Conservation (phyloP, 2,888 invertebrate genomes). For the Campaea margaritaria region DNA sequence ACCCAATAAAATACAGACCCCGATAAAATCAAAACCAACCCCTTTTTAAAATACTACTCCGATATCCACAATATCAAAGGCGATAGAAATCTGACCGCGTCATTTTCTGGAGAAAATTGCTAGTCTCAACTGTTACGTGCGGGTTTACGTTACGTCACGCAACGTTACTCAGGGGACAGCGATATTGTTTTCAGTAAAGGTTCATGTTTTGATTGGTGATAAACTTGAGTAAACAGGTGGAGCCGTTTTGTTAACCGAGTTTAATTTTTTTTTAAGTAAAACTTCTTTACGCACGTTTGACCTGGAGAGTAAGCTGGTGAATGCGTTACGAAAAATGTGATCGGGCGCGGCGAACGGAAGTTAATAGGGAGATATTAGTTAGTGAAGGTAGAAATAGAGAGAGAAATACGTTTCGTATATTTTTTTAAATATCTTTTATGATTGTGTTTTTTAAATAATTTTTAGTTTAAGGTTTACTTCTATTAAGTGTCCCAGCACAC, state of each 20-base stretch:
- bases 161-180: constrained; percentile 9
- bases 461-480: too few species aligned
- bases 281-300: too few species aligned
- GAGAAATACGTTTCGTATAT: too few species aligned
- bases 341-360: too few species aligned
- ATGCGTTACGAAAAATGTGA: too few species aligned
- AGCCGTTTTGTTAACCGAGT: neutral
- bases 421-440: too few species aligned
- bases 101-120: constrained; percentile 22
- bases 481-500: too few species aligned
- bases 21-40: neutral
- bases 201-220: constrained; percentile 8
- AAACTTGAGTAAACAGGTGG: neutral
- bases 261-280: neutral
- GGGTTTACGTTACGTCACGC: constrained; percentile 9
- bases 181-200: constrained; percentile 6
- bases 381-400: too few species aligned
- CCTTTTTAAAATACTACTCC: constrained; percentile 1
- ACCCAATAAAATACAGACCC: neutral
- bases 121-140: constrained; percentile 13
- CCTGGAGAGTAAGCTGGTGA: too few species aligned
- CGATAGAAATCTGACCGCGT: constrained; percentile 19
- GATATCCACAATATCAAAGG: constrained; percentile 9
- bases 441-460: too few species aligned
- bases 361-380: too few species aligned